Percentiles rank a stretch among this genome's conserved stretches.
Conservation (phyloP, 2,888 invertebrate genomes). For the Chrysolina haemoptera region DNA sequence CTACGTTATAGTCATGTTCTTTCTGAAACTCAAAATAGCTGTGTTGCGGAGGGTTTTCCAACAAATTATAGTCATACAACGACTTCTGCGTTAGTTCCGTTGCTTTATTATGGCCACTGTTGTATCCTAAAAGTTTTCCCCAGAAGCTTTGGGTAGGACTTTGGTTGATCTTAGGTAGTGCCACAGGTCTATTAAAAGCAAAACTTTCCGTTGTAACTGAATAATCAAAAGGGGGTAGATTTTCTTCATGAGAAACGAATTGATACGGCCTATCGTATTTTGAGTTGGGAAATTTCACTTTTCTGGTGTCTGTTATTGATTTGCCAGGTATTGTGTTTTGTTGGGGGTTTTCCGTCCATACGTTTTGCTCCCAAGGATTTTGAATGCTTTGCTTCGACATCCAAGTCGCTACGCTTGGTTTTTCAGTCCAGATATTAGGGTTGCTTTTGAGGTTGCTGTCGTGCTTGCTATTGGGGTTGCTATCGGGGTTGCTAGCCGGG, state of each 20-base stretch:
- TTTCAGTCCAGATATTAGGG: not conserved
- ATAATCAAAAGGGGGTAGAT: conserved; percentile 26
- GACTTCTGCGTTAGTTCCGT: conserved; percentile 46
- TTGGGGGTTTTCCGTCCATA: conserved; percentile 28
- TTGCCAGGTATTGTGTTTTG: not conserved
- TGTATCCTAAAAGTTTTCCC: conserved; percentile 39
- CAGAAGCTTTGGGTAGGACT: conserved; percentile 32
- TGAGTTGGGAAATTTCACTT: conserved; percentile 35
- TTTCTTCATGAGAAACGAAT: conserved; percentile 33
- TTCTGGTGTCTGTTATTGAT: not conserved
- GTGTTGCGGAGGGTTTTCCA: conserved; percentile 51
- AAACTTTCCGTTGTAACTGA: conserved; percentile 45
- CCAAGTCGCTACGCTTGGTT: conserved; percentile 30
- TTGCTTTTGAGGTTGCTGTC: not conserved
- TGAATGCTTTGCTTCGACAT: conserved; percentile 26
- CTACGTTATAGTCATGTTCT: conserved; percentile 33
- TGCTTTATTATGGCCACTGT: conserved; percentile 28
- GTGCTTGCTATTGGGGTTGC: not conserved
- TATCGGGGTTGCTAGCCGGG: not conserved
- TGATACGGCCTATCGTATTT: conserved; percentile 37
- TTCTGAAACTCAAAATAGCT: conserved; percentile 24
- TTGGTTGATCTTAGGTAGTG: not conserved
- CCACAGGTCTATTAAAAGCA: conserved; percentile 51
- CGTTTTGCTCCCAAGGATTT: conserved; percentile 26
- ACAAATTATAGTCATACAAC: conserved; percentile 49